A percentile compares a stretch with the other conserved stretches of the same genome.
These are phyloP conservation scores for Phorcus lineatus DNA, from an alignment of 2,888 invertebrate genomes.

Conservation along the genomic window DNA sequence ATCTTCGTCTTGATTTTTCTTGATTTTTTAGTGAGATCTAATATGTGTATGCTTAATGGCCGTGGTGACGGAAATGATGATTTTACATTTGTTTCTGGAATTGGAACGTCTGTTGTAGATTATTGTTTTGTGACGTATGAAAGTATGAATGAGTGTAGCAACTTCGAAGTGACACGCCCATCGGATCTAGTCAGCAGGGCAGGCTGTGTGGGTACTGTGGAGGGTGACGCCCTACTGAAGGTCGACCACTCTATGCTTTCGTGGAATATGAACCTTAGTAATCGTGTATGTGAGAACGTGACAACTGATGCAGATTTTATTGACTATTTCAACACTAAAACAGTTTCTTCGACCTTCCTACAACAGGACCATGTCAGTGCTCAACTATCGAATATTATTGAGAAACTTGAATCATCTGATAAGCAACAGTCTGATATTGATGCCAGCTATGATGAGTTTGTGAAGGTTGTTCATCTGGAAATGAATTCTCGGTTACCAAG, in stretches of 20 bases:
- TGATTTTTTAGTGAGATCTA: no score
- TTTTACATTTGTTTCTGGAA: no score
- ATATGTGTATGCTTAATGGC: no score
- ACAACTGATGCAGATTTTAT: no score
- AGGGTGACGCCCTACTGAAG: not conserved
- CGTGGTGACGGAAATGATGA: no score
- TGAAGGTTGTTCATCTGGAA: not conserved
- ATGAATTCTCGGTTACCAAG: not conserved
- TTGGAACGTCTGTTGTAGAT: not conserved
- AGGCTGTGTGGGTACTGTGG: not conserved
- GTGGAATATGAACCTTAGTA: not conserved
- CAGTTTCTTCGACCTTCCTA: no score
- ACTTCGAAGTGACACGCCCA: not conserved
- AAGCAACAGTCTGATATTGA: not conserved
- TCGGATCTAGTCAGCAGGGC: not conserved
- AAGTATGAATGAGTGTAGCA: not conserved
- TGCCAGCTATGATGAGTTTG: not conserved
- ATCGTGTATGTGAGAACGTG: no score
- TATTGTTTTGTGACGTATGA: not conserved
- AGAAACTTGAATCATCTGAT: not conserved
- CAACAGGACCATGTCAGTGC: no score
- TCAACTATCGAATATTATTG: no score
- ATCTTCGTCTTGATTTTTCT: no score
- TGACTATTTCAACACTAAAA: no score
- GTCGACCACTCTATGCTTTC: not conserved